Evolutionary conservation across 2,797 vertebrate species (phyloP), one percentile per base, ranked within the genome.

Genomic region (Esox masquinongy): DNA sequence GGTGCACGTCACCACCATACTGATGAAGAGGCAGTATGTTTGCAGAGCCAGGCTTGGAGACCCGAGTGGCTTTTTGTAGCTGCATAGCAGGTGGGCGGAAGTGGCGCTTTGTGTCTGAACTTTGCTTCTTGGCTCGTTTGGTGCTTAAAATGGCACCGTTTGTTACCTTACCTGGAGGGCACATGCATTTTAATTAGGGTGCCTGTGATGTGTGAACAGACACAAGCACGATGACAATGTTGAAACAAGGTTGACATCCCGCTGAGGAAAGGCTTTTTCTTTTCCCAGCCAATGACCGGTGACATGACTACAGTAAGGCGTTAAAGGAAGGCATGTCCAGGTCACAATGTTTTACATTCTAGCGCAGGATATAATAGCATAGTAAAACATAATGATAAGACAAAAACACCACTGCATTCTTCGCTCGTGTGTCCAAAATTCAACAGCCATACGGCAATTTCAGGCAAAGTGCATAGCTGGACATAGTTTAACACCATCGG

Each of bases 151-250:
- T 50, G 36, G 22, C 56, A 15, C 47, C 4, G 43, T 47, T 31
- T 66, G 24, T 64, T 70, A 26, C 47, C 39, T 19, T 74, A 39
- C 67, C 75, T 77, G 15, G 50, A 68, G 71, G 74, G 74, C 43
- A 69, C 49, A 76, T 17, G 16, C 66, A 53, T 63, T 53, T 70
- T 70, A 70, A 80, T 76, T 79, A 73, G 66, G 61, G 26, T 51
- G 39, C 68, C 79, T 51, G 43, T 74, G 56, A 67, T 64, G 47
- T 72, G 49, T 59, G 31, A 74, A 53, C 22, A 34, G 59, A 73
- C 77, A 72, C 29, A 66, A 24, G n/a, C 5, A 51, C 50, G 24
- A 49, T 16, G 8, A 59, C 26, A 12, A 56, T 61, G 47, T 49
- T 43, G 24, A 56, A 14, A 34, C 16, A 16, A 14, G 26, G 68